Base-by-base conservation (phyloP, 2,113 vertebrate species). In the Daphoenositta chrysoptera region DNA sequence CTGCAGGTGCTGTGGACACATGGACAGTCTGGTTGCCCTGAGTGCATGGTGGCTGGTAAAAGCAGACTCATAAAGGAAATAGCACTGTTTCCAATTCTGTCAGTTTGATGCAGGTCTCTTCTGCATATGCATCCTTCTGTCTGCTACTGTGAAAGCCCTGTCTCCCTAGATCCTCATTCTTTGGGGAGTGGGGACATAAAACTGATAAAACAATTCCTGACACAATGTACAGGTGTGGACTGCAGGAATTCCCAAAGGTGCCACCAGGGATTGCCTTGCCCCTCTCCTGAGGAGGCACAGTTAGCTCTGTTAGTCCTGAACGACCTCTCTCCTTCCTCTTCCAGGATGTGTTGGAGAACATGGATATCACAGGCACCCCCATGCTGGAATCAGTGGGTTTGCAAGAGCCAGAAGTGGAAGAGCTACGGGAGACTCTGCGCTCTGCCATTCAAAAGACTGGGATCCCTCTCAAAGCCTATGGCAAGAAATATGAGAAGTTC, bases 271-370 rank as follows among this genome's bases (percentile, higher is more conserved):
- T 64, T 75, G 66, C 50, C 13, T 93, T 23, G 1, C 30, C 7
- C 13, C 20, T 73, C 44, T 64, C 23, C 47, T 78, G 64, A 45
- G 35, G 45, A 37, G 28, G 10, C 42, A 12, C 23, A 53, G 9
- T 75, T 75, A 70, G 11, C 40, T 45, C 58, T 92, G 44, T 85
- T 80, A n/a, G 37, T 82, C 60, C 72, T 88, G 44, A 95, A 82
- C 71, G 61, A 42, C 30, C 31, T 56, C 60, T 89, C 24, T 56
- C 44, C 54, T 87, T 81, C 13, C 66, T 83, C 57, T 80, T 78
- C 21, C 86, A 99, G 99, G 98, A 98, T 93, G 98, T 99, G 83
- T 95, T 99, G 98, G 97, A 98, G 96, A 98, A 98, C 37, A 76
- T 99, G 63, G 98, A 97, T n/a, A 96, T 98, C 58, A 96, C 97